Base-by-base conservation (phyloP, 1,140 invertebrate genomes). In the Lepidurus arcticus region DNA sequence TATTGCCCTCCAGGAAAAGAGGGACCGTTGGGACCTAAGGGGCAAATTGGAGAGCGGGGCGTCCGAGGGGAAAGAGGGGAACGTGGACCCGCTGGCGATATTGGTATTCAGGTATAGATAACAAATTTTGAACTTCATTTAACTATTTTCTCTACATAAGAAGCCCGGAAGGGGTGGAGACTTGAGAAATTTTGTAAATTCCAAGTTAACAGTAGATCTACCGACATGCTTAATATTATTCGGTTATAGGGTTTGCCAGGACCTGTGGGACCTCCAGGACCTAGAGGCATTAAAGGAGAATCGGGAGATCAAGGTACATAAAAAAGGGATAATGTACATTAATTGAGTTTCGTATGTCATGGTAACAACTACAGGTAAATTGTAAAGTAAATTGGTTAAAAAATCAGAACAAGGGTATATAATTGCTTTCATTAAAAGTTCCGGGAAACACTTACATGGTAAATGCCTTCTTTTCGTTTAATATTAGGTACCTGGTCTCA, bases 211-310 rank as follows among this genome's bases (percentile, higher is more conserved):
- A 34, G 26, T 3, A 24, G 24, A 53, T 53, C 21, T 53, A n/a
- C 47, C 21, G 16, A 65, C 6, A 6, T 13, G 21, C 16, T 65
- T 65, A 10, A 47, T 47, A 47, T 65, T 9, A 1, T 13, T 7
- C 13, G 16, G 8, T 21, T 65, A 7, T 16, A 78, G 34, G 84
- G 83, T 16, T 79, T 78, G 47, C 74, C 76, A 13, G 84, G 82
- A 42, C 74, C 78, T n/a, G 78, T 80, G 0, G 84, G 81, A 24
- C 83, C 82, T 2, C 78, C 82, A 7, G 84, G 83, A 10, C 81
- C 82, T 10, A 82, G 81, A 76, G 84, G 84, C n/a, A 73, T 76
- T 24, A 82, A 83, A 79, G 84, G 84, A 42, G 83, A 84, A 45
- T 80, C 79, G 13, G 84, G 84, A 43, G 81, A 80, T 77, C 44